A percentile compares a stretch with the other conserved stretches of the same genome.
phyloP scores from a whole-genome alignment of 2,888 invertebrate genomes.

The Synergus itoensis region DNA sequence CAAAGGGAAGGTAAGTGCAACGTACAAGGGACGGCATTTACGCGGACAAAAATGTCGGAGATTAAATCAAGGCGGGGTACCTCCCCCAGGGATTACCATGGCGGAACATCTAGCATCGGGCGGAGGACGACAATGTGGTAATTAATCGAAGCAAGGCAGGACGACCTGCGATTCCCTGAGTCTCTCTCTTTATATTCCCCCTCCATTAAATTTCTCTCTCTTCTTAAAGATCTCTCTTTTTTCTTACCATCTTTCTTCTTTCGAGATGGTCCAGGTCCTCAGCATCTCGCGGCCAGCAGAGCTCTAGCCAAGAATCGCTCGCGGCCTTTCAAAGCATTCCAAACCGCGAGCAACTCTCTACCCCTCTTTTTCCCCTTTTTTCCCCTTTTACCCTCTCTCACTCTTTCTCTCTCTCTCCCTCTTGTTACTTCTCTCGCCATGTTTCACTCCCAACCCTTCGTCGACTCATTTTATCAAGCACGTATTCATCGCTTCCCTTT shows the following conservation, averaged over 20 bases:
- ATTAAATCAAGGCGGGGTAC: conserved; percentile 66
- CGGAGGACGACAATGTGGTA: conserved; percentile 76
- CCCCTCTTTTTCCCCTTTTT: conserved; percentile 58
- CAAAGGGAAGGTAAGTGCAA: conserved; percentile 46
- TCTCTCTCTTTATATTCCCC: conserved; percentile 45
- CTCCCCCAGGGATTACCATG: conserved; percentile 67
- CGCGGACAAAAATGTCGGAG: conserved; percentile 65
- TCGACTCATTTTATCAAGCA: conserved; percentile 62
- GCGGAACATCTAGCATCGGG: conserved; percentile 67
- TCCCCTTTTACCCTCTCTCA: conserved; percentile 45
- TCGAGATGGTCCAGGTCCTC: conserved; percentile 68
- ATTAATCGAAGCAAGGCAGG: conserved; percentile 75
- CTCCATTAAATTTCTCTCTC: conserved; percentile 42
- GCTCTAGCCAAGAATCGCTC: conserved; percentile 67
- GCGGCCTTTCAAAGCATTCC: conserved; percentile 78
- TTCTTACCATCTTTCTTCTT: conserved; percentile 54
- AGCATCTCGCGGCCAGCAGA: conserved; percentile 66
- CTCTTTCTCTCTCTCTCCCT: conserved; percentile 51
- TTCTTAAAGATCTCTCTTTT: conserved; percentile 13
- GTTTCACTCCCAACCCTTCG: conserved; percentile 57
- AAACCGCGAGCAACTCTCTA: conserved; percentile 71
- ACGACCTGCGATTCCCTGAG: conserved; percentile 62
- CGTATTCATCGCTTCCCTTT: conserved; percentile 39
- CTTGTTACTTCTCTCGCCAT: conserved; percentile 53
- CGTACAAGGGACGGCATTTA: conserved; percentile 56